Conservation (phyloP, 2,797 vertebrate species). For the Rhabdophis nuchalis region DNA sequence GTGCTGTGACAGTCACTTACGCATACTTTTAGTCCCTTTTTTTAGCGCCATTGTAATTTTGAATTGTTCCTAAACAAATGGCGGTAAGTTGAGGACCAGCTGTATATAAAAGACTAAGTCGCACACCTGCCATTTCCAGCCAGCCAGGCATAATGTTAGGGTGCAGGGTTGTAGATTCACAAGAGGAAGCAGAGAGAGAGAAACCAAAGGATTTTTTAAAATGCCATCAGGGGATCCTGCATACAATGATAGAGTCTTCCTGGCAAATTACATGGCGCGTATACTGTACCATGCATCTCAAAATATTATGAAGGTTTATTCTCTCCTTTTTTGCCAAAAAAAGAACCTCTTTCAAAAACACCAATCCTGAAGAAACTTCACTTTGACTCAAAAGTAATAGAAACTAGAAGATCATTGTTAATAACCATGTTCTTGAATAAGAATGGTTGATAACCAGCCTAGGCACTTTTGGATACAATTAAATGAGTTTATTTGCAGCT, state of each 20-base stretch:
- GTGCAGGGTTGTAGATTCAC: background rate
- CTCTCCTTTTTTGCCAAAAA: background rate
- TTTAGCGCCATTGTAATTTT: background rate
- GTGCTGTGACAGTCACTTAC: no score
- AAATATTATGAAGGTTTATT: background rate
- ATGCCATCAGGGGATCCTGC: background rate
- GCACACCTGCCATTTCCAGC: background rate
- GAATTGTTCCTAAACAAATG: background rate
- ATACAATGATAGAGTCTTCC: background rate
- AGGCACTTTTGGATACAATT: background rate
- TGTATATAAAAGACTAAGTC: background rate
- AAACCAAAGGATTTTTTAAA: background rate
- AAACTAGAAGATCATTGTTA: background rate
- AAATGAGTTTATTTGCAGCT: background rate
- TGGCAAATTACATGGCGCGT: background rate
- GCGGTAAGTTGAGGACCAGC: background rate
- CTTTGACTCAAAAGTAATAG: background rate
- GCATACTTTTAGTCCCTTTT: background rate
- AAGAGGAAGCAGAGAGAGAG: no score
- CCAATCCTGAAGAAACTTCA: background rate
- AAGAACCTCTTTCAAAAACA: background rate
- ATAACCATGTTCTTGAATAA: background rate
- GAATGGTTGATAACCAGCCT: background rate
- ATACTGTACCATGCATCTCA: background rate
- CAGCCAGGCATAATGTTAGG: background rate